Evolutionary conservation across 2,888 invertebrate species (phyloP).

Genomic region (Calliopum simillimum): DNA sequence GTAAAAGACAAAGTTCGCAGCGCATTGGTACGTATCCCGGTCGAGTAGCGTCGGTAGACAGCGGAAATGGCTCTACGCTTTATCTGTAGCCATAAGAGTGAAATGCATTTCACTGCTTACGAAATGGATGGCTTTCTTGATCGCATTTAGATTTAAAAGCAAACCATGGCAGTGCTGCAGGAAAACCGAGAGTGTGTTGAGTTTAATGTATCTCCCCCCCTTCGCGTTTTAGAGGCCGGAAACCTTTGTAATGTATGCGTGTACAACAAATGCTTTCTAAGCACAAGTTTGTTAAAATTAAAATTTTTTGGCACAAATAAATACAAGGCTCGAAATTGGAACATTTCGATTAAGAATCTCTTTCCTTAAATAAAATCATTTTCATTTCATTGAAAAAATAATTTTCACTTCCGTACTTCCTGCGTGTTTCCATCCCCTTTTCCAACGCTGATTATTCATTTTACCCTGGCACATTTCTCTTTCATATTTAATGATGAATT

Average conservation of each 20-base stretch:
- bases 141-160: conserved; percentile 53
- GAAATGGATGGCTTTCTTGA: conserved; percentile 59
- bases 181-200: neutral
- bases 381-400: no score
- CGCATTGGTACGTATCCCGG: conserved; percentile 31
- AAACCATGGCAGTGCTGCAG: neutral
- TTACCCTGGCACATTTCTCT: neutral
- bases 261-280: no score
- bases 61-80: conserved; percentile 40
- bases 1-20: conserved; percentile 25
- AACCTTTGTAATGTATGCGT: no score
- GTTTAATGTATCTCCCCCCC: neutral
- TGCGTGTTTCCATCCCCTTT: no score
- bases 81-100: conserved; percentile 19
- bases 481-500: conserved; percentile 6
- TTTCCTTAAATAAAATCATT: no score
- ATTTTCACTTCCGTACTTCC: no score
- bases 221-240: no score
- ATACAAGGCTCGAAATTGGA: no score
- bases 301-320: no score
- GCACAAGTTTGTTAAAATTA: no score
- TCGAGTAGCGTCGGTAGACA: conserved; percentile 10
- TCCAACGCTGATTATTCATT: neutral
- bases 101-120: conserved; percentile 52
- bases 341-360: no score